Conservation (phyloP, 1,140 invertebrate genomes). For the Chrysoperla carnea region DNA sequence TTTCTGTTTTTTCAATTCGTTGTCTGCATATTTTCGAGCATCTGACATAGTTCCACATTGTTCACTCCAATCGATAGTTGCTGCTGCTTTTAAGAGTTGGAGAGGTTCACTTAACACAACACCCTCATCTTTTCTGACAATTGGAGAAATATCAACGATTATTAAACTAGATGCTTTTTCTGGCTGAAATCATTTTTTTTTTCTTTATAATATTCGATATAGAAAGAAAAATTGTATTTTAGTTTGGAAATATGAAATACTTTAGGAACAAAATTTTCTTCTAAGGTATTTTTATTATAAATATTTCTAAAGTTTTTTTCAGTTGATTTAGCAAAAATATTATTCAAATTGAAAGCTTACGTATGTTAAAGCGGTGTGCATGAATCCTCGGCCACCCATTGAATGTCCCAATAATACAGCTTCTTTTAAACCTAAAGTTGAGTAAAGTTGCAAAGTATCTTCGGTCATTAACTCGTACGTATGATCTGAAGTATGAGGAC, state of each 20-base stretch:
- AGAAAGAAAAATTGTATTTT: background rate
- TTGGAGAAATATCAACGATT: slow-evolving; percentile 70
- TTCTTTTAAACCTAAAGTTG: slow-evolving; percentile 36
- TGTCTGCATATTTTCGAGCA: slow-evolving; percentile 38
- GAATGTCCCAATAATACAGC: slow-evolving; percentile 68
- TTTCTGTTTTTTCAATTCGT: slow-evolving; percentile 26
- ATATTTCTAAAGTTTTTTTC: background rate
- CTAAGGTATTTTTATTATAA: background rate
- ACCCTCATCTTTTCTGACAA: slow-evolving; percentile 35
- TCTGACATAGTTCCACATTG: slow-evolving; percentile 38
- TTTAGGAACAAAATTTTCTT: background rate
- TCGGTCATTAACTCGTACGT: slow-evolving; percentile 50
- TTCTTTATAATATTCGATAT: background rate
- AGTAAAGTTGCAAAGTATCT: slow-evolving; percentile 49
- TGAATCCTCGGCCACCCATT: slow-evolving; percentile 75
- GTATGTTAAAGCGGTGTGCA: slow-evolving; percentile 56
- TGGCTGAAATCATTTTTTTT: slow-evolving; percentile 34
- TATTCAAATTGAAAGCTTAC: slow-evolving; percentile 15
- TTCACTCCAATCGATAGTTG: no score
- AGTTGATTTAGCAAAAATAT: background rate
- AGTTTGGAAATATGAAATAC: background rate
- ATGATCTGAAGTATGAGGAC: slow-evolving; percentile 54
- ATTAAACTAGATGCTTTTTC: slow-evolving; percentile 59
- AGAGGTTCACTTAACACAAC: slow-evolving; percentile 29
- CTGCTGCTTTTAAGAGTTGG: no score